Base-by-base conservation (phyloP, 2,113 vertebrate genomes). In the Enhydra lutris region DNA sequence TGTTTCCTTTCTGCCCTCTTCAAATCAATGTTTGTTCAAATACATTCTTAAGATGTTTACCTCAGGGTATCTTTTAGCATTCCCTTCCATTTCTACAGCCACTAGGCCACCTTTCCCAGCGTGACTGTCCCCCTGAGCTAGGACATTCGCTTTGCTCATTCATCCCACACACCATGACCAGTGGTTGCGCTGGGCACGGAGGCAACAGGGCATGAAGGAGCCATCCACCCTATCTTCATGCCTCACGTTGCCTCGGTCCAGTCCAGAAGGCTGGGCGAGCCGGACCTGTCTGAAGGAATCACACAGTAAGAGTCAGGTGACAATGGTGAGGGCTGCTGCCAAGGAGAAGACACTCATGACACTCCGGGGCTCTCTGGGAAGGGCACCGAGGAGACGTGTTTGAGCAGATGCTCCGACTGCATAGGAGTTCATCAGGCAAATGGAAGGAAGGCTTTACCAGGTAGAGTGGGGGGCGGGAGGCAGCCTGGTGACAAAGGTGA, bases 221-320 rank as follows among this genome's bases (percentile, higher is more conserved):
- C 42, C 2, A 0, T 2, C 36, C 11, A 18, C 78, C 50, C 52
- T 57, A 2, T 55, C 81, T 42, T 50, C 26, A 1, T 20, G 29
- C 24, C 11, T 26, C 50, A 12, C 2, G 0, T 2, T 31, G 29
- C 69, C 23, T 23, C 0, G 4, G 2, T 61, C 59, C 24, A 8
- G 7, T 24, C 57, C 31, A 76, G 0, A 0, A 31, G 20, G 5
- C 29, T 1, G 15, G 61, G 74, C 82, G 74, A 92, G 23, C 36
- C 20, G 42, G 26, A 47, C 10, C 21, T 2, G 42, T 26, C 80
- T 20, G 52, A 23, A 67, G 26, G 2, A 34, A 61, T 10, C 61
- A 36, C 63, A 55, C 61, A 39, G 31, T 14, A 26, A 65, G 61
- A 59, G 14, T n/a, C 9, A 87, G 59, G 57, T 14, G 45, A 4